These are phyloP conservation scores for Pandemis corylana DNA, from an alignment of 2,888 invertebrate species.

Conservation along the genomic window DNA sequence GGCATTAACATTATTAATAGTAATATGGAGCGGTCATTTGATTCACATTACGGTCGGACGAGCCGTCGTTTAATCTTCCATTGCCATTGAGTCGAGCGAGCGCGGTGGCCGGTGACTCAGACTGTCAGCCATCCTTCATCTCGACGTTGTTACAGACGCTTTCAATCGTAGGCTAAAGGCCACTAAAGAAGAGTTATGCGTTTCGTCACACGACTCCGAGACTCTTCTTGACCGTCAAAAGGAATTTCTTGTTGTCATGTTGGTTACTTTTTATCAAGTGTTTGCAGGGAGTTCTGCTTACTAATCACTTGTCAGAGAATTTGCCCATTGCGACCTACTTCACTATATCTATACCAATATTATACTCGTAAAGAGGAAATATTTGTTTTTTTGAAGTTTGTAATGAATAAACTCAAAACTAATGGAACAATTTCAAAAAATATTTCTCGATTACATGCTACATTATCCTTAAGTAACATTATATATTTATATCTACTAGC, in stretches of 20 bases:
- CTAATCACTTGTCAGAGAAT: too few relatives aligned
- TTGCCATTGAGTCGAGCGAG: constrained; percentile 59
- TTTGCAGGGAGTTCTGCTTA: too few relatives aligned
- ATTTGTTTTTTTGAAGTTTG: too few relatives aligned
- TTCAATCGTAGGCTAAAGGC: constrained; percentile 36
- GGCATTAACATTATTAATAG: constrained; percentile 42
- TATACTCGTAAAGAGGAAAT: too few relatives aligned
- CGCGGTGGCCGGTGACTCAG: constrained; percentile 70
- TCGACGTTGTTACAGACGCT: constrained; percentile 40
- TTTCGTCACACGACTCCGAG: constrained; percentile 25
- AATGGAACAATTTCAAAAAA: too few relatives aligned
- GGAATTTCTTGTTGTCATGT: constrained; percentile 17
- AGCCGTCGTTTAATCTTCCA: constrained; percentile 71
- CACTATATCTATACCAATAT: too few relatives aligned
- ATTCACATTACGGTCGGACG: constrained; percentile 71
- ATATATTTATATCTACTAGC: too few relatives aligned
- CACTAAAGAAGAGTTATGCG: constrained; percentile 36
- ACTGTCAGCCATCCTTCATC: constrained; percentile 50
- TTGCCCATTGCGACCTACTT: too few relatives aligned
- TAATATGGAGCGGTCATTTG: constrained; percentile 69
- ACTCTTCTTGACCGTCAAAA: constrained; percentile 17
- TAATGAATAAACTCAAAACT: too few relatives aligned
- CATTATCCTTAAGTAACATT: too few relatives aligned
- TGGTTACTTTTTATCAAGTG: background rate
- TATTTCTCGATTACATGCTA: too few relatives aligned